These are phyloP conservation scores for Mylabris phalerata DNA, from an alignment of 1,140 invertebrate genomes.

Conservation along the genomic window DNA sequence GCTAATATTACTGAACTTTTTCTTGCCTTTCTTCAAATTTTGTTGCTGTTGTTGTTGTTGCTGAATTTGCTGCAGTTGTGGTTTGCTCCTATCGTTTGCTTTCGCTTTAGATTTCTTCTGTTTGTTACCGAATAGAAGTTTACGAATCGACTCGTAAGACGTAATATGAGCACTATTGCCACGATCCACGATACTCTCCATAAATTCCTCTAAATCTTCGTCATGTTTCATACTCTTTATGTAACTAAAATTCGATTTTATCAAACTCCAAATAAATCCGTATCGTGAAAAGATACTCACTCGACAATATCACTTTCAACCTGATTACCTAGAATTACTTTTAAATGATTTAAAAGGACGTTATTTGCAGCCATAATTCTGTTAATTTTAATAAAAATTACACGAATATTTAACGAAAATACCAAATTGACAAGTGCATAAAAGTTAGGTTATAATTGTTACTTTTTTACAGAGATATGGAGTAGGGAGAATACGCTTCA, in stretches of 20 bases:
- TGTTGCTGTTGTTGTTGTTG: constrained; percentile 31
- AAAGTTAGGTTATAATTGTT: too few relatives aligned
- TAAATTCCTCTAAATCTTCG: constrained; percentile 62
- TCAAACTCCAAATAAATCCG: neutral
- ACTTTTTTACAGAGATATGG: too few relatives aligned
- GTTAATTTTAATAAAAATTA: too few relatives aligned
- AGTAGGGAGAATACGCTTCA: too few relatives aligned
- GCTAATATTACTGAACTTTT: constrained; percentile 27
- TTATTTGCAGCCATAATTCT: neutral
- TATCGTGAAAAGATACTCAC: constrained; percentile 1
- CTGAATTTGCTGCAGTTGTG: constrained; percentile 27
- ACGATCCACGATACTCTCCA: constrained; percentile 58
- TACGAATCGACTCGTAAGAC: constrained; percentile 58
- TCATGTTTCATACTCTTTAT: constrained; percentile 58
- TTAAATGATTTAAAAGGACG: constrained; percentile 5
- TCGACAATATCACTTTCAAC: constrained; percentile 23
- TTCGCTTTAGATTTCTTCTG: neutral
- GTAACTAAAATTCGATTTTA: constrained; percentile 48
- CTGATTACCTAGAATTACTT: constrained; percentile 22
- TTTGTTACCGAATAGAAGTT: constrained; percentile 41
- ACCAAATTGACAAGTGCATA: too few relatives aligned
- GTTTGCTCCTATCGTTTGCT: neutral
- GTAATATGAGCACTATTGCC: constrained; percentile 55
- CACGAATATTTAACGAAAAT: too few relatives aligned
- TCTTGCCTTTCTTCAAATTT: constrained; percentile 38